Evolutionary conservation across 2,797 vertebrate genomes (phyloP).

Genomic region (Pseudopleuronectes americanus): DNA sequence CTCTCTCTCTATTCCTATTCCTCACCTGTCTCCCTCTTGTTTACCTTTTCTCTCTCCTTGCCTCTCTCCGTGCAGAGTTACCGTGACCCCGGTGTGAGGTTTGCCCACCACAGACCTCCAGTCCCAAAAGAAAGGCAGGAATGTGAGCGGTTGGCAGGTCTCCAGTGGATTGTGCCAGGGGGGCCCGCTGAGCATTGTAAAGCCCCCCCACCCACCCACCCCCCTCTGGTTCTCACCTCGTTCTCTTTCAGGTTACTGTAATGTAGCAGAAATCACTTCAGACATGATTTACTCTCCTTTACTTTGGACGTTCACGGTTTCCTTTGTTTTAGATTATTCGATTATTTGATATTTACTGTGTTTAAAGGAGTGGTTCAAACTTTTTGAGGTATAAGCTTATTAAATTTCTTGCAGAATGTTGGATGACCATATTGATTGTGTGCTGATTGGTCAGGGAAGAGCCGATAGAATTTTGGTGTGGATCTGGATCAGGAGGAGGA

Average conservation of each 20-base stretch:
- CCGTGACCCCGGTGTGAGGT: constrained; percentile 49
- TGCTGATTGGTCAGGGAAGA: too few relatives aligned
- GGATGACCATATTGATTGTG: too few relatives aligned
- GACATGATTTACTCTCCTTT: neutral
- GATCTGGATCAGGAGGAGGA: too few relatives aligned
- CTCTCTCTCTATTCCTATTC: constrained; percentile 16
- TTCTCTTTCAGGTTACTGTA: constrained; percentile 23
- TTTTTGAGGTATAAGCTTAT: too few relatives aligned
- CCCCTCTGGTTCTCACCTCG: constrained; percentile 60
- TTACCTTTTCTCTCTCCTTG: constrained; percentile 15
- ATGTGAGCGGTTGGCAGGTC: constrained; percentile 80
- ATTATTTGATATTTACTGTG: too few relatives aligned
- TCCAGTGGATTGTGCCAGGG: constrained; percentile 74
- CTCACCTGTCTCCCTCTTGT: constrained; percentile 42
- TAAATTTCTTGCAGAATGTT: too few relatives aligned
- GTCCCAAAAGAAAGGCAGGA: constrained; percentile 77
- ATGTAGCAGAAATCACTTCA: constrained; percentile 9
- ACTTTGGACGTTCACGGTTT: neutral
- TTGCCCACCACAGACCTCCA: constrained; percentile 50
- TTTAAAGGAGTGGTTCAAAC: neutral
- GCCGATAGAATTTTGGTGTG: too few relatives aligned
- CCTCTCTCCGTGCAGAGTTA: constrained; percentile 31
- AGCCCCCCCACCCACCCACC: constrained; percentile 47
- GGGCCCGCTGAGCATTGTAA: constrained; percentile 47
- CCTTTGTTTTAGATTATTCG: too few relatives aligned